Conservation (phyloP, 2,888 invertebrate genomes). For the Julus scandinavius region DNA sequence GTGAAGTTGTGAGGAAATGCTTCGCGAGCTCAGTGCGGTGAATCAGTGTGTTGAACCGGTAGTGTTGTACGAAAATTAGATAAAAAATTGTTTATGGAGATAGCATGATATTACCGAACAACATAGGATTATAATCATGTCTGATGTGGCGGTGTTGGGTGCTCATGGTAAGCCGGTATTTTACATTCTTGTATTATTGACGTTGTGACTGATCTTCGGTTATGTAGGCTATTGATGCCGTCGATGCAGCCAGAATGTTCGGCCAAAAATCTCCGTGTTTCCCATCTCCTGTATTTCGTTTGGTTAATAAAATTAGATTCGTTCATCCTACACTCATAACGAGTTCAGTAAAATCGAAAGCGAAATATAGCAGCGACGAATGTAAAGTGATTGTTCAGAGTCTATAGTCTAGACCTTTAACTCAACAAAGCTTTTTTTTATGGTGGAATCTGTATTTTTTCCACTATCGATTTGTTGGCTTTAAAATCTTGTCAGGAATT, state of each 20-base stretch:
- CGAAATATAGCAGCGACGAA: neutral
- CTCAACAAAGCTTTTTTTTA: conserved; percentile 22
- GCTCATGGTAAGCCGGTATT: neutral
- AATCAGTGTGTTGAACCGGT: conserved; percentile 8
- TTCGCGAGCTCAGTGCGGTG: neutral
- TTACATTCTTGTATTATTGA: neutral
- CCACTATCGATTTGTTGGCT: neutral
- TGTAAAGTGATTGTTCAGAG: neutral
- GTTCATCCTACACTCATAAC: neutral
- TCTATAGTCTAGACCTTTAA: neutral
- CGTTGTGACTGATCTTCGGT: neutral
- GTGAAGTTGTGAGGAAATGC: conserved; percentile 9
- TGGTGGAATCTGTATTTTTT: neutral
- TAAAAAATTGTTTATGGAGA: neutral
- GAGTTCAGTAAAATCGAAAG: neutral
- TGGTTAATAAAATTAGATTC: neutral
- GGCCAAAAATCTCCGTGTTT: neutral
- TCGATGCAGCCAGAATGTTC: neutral
- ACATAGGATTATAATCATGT: conserved; percentile 34
- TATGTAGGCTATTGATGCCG: neutral
- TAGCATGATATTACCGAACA: conserved; percentile 2
- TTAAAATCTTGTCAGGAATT: neutral
- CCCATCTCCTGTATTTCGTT: neutral
- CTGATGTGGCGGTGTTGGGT: neutral
- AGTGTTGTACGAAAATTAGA: neutral